These are phyloP conservation scores for Harpagoxenus sublaevis DNA, from an alignment of 2,888 invertebrate species.

Conservation along the genomic window DNA sequence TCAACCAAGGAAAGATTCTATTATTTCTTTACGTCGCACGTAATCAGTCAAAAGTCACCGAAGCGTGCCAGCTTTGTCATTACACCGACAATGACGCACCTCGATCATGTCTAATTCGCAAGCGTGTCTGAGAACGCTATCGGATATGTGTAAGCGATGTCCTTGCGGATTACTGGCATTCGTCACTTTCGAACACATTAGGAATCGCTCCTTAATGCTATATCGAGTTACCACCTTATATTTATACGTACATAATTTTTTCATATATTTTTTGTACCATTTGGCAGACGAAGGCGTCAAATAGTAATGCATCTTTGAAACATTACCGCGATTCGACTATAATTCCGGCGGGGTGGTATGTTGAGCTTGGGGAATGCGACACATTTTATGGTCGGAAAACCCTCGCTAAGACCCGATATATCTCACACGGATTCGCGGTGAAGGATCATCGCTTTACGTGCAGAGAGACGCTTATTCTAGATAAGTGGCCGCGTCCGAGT, in stretches of 20 bases:
- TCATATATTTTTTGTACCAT: not conserved
- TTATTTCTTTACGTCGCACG: conserved; percentile 53
- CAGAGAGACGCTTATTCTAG: conserved; percentile 59
- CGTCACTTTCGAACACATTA: conserved; percentile 39
- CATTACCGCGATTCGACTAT: conserved; percentile 57
- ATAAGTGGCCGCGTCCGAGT: conserved; percentile 55
- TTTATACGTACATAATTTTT: not conserved
- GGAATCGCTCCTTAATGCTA: conserved; percentile 11
- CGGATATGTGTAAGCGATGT: conserved; percentile 35
- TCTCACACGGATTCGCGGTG: conserved; percentile 58
- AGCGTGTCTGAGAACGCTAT: conserved; percentile 36
- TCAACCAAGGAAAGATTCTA: conserved; percentile 57
- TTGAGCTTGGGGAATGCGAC: conserved; percentile 57
- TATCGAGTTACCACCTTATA: not conserved
- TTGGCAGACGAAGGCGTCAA: not conserved
- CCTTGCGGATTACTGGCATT: conserved; percentile 50
- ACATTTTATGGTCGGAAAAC: conserved; percentile 56
- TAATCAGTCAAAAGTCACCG: conserved; percentile 62
- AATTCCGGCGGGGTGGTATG: conserved; percentile 35
- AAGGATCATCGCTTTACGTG: conserved; percentile 49
- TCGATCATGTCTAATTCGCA: conserved; percentile 48
- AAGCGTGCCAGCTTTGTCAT: conserved; percentile 56
- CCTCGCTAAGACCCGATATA: conserved; percentile 61
- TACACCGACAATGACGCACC: conserved; percentile 46
- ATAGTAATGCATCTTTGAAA: conserved; percentile 41